Conservation (phyloP, 2,113 vertebrate species). For the Scophthalmus maximus region DNA sequence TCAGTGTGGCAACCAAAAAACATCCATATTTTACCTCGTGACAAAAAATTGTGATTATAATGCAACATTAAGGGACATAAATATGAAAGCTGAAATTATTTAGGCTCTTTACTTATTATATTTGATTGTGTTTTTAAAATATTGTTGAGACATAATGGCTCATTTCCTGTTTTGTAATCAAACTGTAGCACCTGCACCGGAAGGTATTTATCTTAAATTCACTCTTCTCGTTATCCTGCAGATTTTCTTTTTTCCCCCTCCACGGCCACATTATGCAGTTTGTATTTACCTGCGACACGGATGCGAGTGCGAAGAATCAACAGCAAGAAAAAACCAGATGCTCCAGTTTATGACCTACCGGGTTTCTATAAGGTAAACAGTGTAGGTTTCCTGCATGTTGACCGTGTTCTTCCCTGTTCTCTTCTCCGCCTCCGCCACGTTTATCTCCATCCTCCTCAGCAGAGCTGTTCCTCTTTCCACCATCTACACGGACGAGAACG, state of each 20-base stretch:
- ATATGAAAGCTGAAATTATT: too few relatives aligned
- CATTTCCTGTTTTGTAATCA: too few relatives aligned
- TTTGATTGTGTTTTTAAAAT: too few relatives aligned
- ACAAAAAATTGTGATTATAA: neutral
- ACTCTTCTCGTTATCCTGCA: neutral
- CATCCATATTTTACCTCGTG: neutral
- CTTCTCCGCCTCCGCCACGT: conserved; percentile 92
- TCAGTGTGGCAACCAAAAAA: neutral
- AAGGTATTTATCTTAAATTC: neutral
- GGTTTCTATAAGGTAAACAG: conserved; percentile 94
- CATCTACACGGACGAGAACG: conserved; percentile 77
- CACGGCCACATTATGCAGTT: too few relatives aligned
- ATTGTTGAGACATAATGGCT: too few relatives aligned
- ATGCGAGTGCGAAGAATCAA: neutral
- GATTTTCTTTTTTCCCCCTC: neutral
- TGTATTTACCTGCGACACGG: neutral
- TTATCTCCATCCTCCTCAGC: conserved; percentile 92
- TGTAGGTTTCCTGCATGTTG: conserved; percentile 94
- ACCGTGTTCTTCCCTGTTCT: conserved; percentile 91
- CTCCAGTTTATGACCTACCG: conserved; percentile 75
- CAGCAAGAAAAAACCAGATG: neutral
- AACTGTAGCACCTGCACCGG: too few relatives aligned
- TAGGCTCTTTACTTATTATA: too few relatives aligned
- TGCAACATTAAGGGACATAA: neutral
- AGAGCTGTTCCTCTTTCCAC: conserved; percentile 84